Evolutionary conservation across 2,797 vertebrate species (phyloP), one percentile per base, ranked within the genome.

Genomic region (Molossus molossus): DNA sequence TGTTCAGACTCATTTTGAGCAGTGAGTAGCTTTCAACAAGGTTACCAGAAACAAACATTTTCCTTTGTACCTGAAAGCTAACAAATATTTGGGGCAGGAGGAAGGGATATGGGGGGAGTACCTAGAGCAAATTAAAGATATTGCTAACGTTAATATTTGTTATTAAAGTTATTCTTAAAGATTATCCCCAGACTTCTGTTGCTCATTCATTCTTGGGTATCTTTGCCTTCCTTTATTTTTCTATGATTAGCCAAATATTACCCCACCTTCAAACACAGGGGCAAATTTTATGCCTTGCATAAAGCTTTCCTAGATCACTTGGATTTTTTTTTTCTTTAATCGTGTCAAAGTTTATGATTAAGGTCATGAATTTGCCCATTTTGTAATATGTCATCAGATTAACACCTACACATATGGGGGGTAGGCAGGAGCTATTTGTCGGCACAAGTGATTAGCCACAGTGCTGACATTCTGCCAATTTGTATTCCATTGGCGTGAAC

Each of bases 81-180:
- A 55, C 84, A 23, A 58, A 21, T 9, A 67, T 18, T 94, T 75
- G 11, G 5, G 37, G 8, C 3, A 0, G 8, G 4, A 9, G 57
- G 7, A 25, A 29, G 33, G 23, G 11, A 25, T 25, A 45, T 3
- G 37, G 8, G 14, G 21, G 13, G 64, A 79, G 17, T 6, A 77
- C 14, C 18, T n/a, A 55, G 2, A 18, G 6, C 9, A 48, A 90
- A 67, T 62, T 48, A 90, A 86, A 72, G 1, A 0, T 57, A 21
- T 29, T 72, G 6, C 1, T 75, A 62, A 93, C 82, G 75, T 65
- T 75, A 80, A 29, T 91, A 57, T 75, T 55, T 90, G 21, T 55
- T 40, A 69, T 79, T 65, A 40, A 72, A 90, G 83, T 90, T 60
- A 80, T 60, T 84, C 53, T 93, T 86, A 33, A 92, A 96, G 7